These are phyloP conservation scores for Notothenia coriiceps DNA, from an alignment of 2,113 vertebrate genomes.

Conservation along the genomic window DNA sequence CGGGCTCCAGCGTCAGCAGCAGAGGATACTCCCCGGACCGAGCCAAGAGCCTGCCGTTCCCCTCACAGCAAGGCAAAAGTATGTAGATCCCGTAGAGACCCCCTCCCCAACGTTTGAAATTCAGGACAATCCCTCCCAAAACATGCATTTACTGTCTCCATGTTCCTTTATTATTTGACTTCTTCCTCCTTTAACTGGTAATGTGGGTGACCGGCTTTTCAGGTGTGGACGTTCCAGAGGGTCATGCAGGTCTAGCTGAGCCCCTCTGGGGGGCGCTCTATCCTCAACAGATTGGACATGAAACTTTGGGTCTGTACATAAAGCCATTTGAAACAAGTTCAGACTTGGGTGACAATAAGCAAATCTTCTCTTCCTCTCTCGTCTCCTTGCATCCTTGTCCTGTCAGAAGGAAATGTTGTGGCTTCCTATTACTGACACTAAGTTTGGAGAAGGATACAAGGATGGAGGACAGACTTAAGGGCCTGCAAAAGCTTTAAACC, in stretches of 20 bases:
- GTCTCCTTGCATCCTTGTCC: slow-evolving; percentile 37
- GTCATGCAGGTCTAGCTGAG: slow-evolving; percentile 61
- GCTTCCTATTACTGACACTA: background rate
- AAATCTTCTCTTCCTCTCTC: background rate
- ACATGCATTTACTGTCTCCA: background rate
- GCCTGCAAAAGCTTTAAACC: background rate
- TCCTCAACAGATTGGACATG: slow-evolving; percentile 76
- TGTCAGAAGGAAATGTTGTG: background rate
- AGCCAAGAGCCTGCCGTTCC: slow-evolving; percentile 89
- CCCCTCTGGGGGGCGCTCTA: slow-evolving; percentile 76
- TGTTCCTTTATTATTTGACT: background rate
- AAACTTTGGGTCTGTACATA: slow-evolving; percentile 75
- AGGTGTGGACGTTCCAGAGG: slow-evolving; percentile 72
- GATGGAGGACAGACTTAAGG: background rate
- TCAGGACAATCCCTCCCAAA: background rate
- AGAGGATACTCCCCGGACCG: slow-evolving; percentile 96
- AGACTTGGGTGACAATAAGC: slow-evolving; percentile 59
- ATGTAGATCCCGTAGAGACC: slow-evolving; percentile 73
- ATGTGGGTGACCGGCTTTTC: slow-evolving; percentile 64
- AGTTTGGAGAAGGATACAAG: slow-evolving; percentile 37
- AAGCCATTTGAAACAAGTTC: slow-evolving; percentile 33
- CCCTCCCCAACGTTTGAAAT: background rate
- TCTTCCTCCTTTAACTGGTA: slow-evolving; percentile 24
- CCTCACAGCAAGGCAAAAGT: slow-evolving; percentile 91
- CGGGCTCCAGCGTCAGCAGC: slow-evolving; percentile 96